Evolutionary conservation across 2,113 vertebrate species (phyloP), one percentile per base, ranked within the genome.

Genomic region (Arothron firmamentum): DNA sequence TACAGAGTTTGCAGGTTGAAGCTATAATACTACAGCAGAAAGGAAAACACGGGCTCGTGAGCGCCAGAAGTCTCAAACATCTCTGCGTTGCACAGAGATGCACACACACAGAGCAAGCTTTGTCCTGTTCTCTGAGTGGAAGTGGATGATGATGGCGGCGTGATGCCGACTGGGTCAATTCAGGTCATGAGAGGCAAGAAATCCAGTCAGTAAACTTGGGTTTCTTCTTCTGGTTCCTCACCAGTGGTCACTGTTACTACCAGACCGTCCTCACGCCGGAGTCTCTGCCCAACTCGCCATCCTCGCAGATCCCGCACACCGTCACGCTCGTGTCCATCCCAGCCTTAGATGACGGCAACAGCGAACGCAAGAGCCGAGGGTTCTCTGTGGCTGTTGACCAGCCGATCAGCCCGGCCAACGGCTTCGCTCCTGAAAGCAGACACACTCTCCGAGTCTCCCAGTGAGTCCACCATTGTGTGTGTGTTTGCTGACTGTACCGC

Each of bases 321-420:
- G 96, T 99, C 74, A 98, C 96, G 0, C 90, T 99, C 0, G 94
- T 99, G 52, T 98, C 96, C 83, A 97, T 98, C 78, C 96, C 97
- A 0, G 95, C 95, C 63, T 92, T 91, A 3, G 78, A 92, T 0
- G 95, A 98, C 47, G 62, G 78, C 5, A 80, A 56, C 81, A 85
- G 82, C 6, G 85, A 80, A 3, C 71, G 78, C 0, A 93, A 92
- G 62, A 94, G 92, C 17, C 92, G 97, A 0, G 97, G 97, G 43
- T 92, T 99, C 77, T 97, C 96, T 0, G 92, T 99, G 69, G 92
- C 94, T 82, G 93, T 99, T 2, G 94, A 98, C 79, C 93, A 92
- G 63, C 88, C 89, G 0, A 82, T 88, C 14, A 86, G 90, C 78
- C 88, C 89, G 0, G 88, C 85, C 3, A 88, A 88, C 0, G 89